Conservation (phyloP, 2,797 vertebrate genomes). For the Anguilla marmorata region DNA sequence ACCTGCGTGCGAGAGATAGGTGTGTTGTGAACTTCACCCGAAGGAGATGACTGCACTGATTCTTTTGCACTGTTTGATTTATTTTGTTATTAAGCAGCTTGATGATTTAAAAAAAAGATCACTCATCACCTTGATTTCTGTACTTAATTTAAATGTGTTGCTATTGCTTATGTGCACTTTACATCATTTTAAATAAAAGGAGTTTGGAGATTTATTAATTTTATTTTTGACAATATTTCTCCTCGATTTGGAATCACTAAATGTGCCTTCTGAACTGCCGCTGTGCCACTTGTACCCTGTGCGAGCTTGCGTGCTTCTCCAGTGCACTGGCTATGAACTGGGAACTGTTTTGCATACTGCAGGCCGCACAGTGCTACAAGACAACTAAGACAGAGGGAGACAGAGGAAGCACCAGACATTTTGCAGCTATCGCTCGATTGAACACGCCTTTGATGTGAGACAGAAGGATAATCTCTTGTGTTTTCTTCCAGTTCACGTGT, state of each 20-base stretch:
- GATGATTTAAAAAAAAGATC: neutral
- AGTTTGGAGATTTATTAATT: neutral
- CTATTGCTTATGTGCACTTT: neutral
- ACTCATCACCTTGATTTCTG: no score
- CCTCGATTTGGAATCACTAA: neutral
- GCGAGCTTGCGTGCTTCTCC: neutral
- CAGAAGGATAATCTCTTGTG: conserved; percentile 19
- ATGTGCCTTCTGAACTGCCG: neutral
- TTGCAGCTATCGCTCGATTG: neutral
- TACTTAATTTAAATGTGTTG: neutral
- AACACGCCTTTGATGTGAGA: conserved; percentile 7
- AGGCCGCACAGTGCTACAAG: neutral
- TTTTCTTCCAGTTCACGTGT: conserved; percentile 21
- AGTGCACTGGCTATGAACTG: neutral
- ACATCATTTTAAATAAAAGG: neutral
- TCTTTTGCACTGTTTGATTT: neutral
- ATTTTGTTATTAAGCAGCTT: neutral
- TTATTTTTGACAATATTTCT: neutral
- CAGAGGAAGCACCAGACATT: neutral
- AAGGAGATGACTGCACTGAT: neutral
- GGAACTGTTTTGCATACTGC: neutral
- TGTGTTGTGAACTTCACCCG: neutral
- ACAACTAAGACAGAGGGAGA: neutral
- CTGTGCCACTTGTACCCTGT: neutral
- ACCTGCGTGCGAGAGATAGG: neutral